phyloP scores from a whole-genome alignment of 2,888 invertebrate genomes.

The Physocephala rufipes region DNA sequence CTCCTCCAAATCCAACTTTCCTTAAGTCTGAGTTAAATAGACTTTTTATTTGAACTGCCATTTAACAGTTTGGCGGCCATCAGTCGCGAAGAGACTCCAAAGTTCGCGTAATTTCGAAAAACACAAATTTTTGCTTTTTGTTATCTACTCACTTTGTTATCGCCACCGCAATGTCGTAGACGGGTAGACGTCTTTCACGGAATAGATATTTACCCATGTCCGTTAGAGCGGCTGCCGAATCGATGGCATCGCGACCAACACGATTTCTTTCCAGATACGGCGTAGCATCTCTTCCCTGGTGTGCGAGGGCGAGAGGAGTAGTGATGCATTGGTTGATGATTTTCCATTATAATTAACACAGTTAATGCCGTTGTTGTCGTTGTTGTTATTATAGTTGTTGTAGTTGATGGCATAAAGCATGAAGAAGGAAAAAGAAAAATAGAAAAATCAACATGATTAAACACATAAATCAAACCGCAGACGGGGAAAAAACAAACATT shows the following conservation, averaged over 20 bases:
- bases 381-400: slow-evolving; percentile 9
- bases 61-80: not conserved
- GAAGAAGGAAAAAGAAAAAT: slow-evolving; percentile 19
- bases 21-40: too few relatives aligned
- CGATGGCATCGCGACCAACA: slow-evolving; percentile 92
- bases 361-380: not conserved
- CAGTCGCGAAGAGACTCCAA: too few relatives aligned
- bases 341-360: too few relatives aligned
- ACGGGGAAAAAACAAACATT: not conserved
- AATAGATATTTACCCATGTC: slow-evolving; percentile 98
- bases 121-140: not conserved
- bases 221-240: slow-evolving; percentile 92
- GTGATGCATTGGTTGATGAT: not conserved
- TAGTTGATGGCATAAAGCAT: slow-evolving; percentile 9
- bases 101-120: not conserved
- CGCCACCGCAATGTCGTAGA: slow-evolving; percentile 95
- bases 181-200: slow-evolving; percentile 90
- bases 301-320: not conserved
- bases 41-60: too few relatives aligned
- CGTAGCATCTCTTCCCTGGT: slow-evolving; percentile 90
- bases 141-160: slow-evolving; percentile 94
- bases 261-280: slow-evolving; percentile 94
- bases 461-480: not conserved
- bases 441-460: slow-evolving; percentile 6
- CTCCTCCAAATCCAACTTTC: too few relatives aligned